These are phyloP conservation scores for Parasteatoda tepidariorum DNA, from an alignment of 1,140 invertebrate species.

Conservation along the genomic window DNA sequence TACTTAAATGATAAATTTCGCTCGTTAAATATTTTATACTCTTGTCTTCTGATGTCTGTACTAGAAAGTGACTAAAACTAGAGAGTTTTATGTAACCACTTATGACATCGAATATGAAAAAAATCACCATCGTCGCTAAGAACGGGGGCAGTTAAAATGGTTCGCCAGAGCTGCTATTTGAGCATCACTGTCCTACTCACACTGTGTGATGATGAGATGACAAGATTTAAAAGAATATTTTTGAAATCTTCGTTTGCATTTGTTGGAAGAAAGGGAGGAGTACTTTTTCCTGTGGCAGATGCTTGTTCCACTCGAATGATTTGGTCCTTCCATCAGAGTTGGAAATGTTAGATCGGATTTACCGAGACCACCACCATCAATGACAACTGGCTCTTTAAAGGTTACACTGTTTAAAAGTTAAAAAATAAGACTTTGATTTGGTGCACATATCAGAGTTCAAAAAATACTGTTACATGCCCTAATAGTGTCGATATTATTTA, in stretches of 20 bases:
- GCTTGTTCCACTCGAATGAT: no score
- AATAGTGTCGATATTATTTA: no score
- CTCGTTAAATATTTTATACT: conserved; percentile 72
- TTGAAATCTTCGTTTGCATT: conserved; percentile 79
- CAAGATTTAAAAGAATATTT: conserved; percentile 75
- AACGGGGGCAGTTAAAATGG: conserved; percentile 82
- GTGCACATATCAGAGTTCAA: no score
- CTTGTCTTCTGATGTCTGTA: conserved; percentile 25
- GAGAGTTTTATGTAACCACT: conserved; percentile 81
- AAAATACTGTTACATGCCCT: no score
- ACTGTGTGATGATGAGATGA: conserved; percentile 76
- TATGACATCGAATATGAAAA: conserved; percentile 82
- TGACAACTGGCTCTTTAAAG: conserved; percentile 80
- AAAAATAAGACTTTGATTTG: conserved; percentile 78
- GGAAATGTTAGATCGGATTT: conserved; percentile 79
- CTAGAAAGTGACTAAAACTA: conserved; percentile 71
- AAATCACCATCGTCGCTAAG: conserved; percentile 93
- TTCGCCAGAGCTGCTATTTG: conserved; percentile 83
- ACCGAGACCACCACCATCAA: conserved; percentile 84
- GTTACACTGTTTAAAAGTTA: conserved; percentile 77
- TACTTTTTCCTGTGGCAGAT: no score
- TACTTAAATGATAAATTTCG: conserved; percentile 79
- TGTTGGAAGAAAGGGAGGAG: conserved; percentile 67
- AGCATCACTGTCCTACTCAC: conserved; percentile 88
- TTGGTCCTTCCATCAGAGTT: conserved; percentile 75